phyloP scores from a whole-genome alignment of 2,113 vertebrate genomes.

The Struthidea cinerea region DNA sequence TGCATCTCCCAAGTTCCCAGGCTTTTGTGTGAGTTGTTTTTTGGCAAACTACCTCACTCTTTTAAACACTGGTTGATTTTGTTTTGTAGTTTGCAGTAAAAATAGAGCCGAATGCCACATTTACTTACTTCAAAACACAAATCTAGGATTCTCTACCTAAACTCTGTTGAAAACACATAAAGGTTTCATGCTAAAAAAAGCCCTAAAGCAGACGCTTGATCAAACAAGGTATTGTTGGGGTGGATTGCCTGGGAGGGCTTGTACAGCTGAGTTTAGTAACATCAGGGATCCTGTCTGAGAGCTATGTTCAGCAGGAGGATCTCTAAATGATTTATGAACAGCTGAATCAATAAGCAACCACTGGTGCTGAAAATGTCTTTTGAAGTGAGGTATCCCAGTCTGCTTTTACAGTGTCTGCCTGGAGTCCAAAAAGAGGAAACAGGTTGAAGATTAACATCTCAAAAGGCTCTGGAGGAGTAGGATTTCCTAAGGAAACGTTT shows the following conservation, averaged over 20 bases:
- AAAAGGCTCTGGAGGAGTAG: background rate
- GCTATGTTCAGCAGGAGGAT: constrained; percentile 45
- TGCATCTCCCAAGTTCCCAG: background rate
- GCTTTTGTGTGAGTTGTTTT: background rate
- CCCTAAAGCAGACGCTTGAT: constrained; percentile 13
- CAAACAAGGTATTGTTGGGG: constrained; percentile 43
- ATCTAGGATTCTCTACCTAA: background rate
- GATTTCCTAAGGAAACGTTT: constrained; percentile 36
- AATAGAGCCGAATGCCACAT: background rate
- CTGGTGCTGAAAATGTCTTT: constrained; percentile 53
- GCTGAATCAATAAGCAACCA: constrained; percentile 58
- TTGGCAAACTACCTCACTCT: background rate
- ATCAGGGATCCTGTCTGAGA: constrained; percentile 45
- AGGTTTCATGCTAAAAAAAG: constrained; percentile 8
- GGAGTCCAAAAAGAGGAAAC: constrained; percentile 40
- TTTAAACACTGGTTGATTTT: background rate
- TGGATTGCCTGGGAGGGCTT: constrained; percentile 35
- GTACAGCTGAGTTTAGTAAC: constrained; percentile 36
- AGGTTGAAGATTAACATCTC: constrained; percentile 41
- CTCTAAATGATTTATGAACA: constrained; percentile 68
- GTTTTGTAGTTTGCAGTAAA: background rate
- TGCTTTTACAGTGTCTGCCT: background rate
- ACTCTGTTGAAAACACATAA: background rate
- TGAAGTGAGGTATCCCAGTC: constrained; percentile 39
- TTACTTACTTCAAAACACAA: background rate